phyloP scores from a whole-genome alignment of 2,888 invertebrate species.

The Abscondita cerata region DNA sequence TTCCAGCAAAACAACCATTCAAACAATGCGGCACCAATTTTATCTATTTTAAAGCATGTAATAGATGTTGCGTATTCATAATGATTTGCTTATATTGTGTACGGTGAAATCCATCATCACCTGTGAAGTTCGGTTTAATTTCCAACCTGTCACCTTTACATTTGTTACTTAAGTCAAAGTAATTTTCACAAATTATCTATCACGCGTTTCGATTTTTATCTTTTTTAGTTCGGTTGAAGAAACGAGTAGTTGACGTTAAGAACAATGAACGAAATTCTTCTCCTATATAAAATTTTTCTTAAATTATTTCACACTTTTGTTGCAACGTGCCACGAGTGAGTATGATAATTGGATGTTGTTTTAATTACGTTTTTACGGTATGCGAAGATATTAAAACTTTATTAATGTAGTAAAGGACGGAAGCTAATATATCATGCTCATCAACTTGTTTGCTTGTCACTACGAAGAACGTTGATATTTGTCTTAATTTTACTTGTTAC shows the following conservation, averaged over 20 bases:
- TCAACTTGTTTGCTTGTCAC: no score
- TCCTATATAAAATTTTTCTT: constrained; percentile 40
- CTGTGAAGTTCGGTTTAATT: constrained; percentile 18
- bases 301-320: constrained; percentile 38
- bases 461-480: no score
- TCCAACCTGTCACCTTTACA: constrained; percentile 20
- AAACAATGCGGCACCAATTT: constrained; percentile 45
- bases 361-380: no score
- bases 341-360: constrained; percentile 36
- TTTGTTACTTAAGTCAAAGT: constrained; percentile 9
- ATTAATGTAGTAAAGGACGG: no score
- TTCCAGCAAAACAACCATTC: constrained; percentile 38
- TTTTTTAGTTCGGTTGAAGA: not conserved
- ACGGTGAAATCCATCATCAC: constrained; percentile 38
- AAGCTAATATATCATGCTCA: no score
- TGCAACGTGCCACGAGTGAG: constrained; percentile 30
- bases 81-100: constrained; percentile 50
- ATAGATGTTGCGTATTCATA: constrained; percentile 41
- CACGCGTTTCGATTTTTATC: constrained; percentile 22
- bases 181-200: constrained; percentile 9
- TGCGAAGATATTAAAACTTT: no score
- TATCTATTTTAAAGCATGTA: constrained; percentile 44
- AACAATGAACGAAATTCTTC: constrained; percentile 38
- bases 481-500: no score
- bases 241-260: constrained; percentile 4